phyloP scores from a whole-genome alignment of 2,113 vertebrate genomes.

The Pan troglodytes region DNA sequence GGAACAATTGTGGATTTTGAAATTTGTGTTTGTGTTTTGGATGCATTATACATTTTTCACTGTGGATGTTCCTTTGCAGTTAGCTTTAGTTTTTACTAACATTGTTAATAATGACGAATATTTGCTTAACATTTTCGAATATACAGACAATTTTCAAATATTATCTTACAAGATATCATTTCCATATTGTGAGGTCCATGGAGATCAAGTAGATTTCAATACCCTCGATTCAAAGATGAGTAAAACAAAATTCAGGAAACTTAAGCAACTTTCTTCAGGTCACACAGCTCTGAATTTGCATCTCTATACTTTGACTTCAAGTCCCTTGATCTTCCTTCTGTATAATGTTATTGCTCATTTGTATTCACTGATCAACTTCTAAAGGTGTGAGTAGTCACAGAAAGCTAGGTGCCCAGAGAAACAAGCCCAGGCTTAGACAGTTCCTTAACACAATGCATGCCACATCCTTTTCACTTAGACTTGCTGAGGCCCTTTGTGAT shows the following conservation, averaged over 20 bases:
- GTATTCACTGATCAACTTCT: background rate
- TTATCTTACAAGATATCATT: background rate
- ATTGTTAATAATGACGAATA: background rate
- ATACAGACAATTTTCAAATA: background rate
- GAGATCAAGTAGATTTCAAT: background rate
- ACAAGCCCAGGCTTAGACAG: background rate
- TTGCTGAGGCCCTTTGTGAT: background rate
- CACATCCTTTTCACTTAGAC: background rate
- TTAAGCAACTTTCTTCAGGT: background rate
- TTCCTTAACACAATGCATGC: background rate
- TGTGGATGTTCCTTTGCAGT: background rate
- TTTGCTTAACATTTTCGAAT: background rate
- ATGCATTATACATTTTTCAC: background rate
- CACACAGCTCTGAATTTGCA: background rate
- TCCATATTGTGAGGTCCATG: background rate
- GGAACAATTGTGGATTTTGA: background rate
- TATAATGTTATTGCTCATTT: background rate
- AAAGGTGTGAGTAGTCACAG: background rate
- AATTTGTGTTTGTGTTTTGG: background rate
- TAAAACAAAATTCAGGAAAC: background rate
- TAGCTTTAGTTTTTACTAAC: background rate
- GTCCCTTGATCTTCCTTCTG: background rate
- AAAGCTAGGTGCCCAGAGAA: background rate
- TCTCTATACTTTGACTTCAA: background rate
- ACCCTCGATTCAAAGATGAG: background rate